phyloP scores from a whole-genome alignment of 1,140 invertebrate species.

The Penaeus japonicus region DNA sequence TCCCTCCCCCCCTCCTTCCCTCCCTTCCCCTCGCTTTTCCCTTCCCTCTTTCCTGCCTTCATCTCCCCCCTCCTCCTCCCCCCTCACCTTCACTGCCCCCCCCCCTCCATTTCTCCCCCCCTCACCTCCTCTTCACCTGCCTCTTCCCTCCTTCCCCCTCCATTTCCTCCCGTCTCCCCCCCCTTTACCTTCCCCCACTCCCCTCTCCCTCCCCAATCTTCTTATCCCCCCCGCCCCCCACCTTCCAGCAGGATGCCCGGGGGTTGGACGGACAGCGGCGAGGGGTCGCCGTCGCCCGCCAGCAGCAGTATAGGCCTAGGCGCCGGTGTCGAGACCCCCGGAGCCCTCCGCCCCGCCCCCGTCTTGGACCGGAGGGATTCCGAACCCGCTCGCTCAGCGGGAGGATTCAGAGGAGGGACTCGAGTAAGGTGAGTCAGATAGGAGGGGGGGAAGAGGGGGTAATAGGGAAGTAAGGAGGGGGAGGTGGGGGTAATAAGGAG shows the following conservation, averaged over 20 bases:
- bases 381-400: conserved; percentile 36
- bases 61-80: too few species aligned
- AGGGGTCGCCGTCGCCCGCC: conserved; percentile 42
- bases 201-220: too few species aligned
- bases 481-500: too few species aligned
- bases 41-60: too few species aligned
- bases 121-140: too few species aligned
- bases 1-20: too few species aligned
- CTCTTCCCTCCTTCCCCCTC: too few species aligned
- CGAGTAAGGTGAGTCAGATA: conserved; percentile 44
- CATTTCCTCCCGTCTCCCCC: too few species aligned
- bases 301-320: conserved; percentile 26
- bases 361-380: conserved; percentile 48
- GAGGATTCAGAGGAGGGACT: conserved; percentile 31
- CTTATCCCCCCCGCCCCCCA: neutral
- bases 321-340: conserved; percentile 21
- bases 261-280: conserved; percentile 35
- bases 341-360: conserved; percentile 26
- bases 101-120: too few species aligned
- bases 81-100: too few species aligned
- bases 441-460: neutral
- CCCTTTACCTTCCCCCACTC: too few species aligned
- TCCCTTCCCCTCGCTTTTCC: too few species aligned
- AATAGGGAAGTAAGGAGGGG: neutral
- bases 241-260: neutral